A percentile compares a stretch with the other conserved stretches of the same genome.
phyloP scores from a whole-genome alignment of 2,888 invertebrate genomes.

The Anarsia innoxiella region DNA sequence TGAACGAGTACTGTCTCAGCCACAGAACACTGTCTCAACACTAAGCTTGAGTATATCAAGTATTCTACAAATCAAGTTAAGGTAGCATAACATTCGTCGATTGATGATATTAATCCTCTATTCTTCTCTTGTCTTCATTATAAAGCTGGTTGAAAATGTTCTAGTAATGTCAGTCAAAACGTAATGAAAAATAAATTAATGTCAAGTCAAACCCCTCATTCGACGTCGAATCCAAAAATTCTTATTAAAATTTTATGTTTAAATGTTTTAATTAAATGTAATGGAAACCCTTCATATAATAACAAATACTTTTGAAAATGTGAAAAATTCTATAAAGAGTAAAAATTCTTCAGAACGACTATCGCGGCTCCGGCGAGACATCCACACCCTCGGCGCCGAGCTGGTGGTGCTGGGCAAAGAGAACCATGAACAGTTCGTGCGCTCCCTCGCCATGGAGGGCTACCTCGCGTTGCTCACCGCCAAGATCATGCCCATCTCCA shows the following conservation, averaged over 20 bases:
- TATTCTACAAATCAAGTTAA: no score
- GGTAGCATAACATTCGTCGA: no score
- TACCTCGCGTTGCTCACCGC: slow-evolving; percentile 53
- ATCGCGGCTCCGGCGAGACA: slow-evolving; percentile 45
- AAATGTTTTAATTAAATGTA: slow-evolving; percentile 2
- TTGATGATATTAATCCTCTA: no score
- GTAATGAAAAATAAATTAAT: no score
- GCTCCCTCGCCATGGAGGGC: slow-evolving; percentile 61
- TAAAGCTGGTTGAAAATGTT: no score
- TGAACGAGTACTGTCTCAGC: no score
- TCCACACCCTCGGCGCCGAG: slow-evolving; percentile 45
- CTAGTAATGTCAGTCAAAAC: no score
- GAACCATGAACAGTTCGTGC: slow-evolving; percentile 45
- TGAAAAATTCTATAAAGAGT: slow-evolving; percentile 43
- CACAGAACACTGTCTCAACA: no score
- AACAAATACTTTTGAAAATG: slow-evolving; percentile 45
- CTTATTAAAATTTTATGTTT: not conserved
- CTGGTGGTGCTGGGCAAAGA: slow-evolving; percentile 50
- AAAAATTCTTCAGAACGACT: slow-evolving; percentile 45
- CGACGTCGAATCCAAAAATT: no score
- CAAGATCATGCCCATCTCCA: slow-evolving; percentile 50
- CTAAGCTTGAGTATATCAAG: no score
- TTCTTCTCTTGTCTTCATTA: no score
- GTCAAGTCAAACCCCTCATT: no score
- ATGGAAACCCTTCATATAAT: slow-evolving; percentile 29